phyloP scores from a whole-genome alignment of 1,140 invertebrate species.

The Magallana gigas region DNA sequence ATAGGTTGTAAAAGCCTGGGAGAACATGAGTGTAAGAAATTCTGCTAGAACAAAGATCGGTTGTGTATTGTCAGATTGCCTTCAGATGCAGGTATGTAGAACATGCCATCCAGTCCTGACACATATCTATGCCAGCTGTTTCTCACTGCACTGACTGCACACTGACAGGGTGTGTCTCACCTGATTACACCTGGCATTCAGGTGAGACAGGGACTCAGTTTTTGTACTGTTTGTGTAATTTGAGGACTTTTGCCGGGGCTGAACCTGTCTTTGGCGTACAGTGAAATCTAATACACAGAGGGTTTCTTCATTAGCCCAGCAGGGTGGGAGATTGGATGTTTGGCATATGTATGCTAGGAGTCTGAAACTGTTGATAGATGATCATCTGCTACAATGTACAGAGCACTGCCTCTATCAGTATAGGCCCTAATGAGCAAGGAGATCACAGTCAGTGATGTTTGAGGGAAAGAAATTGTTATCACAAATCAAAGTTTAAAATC shows the following conservation, averaged over 20 bases:
- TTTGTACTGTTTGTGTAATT: neutral
- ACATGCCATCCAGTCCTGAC: neutral
- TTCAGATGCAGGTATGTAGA: slow-evolving; percentile 10
- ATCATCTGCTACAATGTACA: neutral
- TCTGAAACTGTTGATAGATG: neutral
- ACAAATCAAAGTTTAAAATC: too few relatives aligned
- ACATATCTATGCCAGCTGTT: slow-evolving; percentile 7
- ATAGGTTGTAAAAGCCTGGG: neutral
- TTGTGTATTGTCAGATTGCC: neutral
- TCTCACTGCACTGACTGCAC: neutral
- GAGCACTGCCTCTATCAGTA: too few relatives aligned
- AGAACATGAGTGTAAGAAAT: neutral
- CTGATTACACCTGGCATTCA: slow-evolving; percentile 6
- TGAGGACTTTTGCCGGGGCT: neutral
- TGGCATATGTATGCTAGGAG: neutral
- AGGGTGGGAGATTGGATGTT: neutral
- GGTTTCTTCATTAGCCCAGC: neutral
- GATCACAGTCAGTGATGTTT: too few relatives aligned
- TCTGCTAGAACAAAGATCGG: neutral
- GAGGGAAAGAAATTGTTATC: too few relatives aligned
- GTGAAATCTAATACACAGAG: neutral
- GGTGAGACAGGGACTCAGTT: neutral
- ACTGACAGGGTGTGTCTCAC: neutral
- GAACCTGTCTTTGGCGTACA: neutral
- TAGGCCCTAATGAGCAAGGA: too few relatives aligned